Base-by-base conservation (phyloP, 2,797 vertebrate species). In the Halcyon badia region DNA sequence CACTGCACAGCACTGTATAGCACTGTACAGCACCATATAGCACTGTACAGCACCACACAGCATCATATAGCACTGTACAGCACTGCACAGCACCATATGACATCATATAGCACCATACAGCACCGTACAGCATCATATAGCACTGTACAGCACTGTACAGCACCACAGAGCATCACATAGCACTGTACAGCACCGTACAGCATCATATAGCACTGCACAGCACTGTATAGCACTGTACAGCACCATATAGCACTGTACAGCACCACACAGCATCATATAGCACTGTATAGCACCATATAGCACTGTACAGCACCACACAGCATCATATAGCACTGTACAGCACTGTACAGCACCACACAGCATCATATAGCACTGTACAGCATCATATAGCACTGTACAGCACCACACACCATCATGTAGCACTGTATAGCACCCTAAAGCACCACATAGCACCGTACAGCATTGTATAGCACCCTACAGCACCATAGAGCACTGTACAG, bases 401-500 rank as follows among this genome's bases (percentile, higher is more conserved):
- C 9, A 5, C 4, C 1, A 3, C 24, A 42, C 5, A 37, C 62
- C 41, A 46, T 11, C 31, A 16, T 42, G 16, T 16, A 86, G 73
- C 4, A 3, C 5, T 42, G 10, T 30, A 71, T 8, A 51, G 49
- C 24, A 57, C 51, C 1, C 1, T 22, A 56, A 35, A 58, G 22
- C 75, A 48, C 2, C 0, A 2, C 8, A 49, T 2, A 51, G 31
- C 26, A 2, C 8, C 1, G 1, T 4, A 48, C 2, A 37, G 37
- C 16, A 2, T 0, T 1, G 2, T 18, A 17, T 1, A 37, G 37
- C 16, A 2, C 0, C 1, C 1, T 13, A 15, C 1, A 57, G 39
- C 30, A 9, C 9, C 1, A 5, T 1, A 44, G 12, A 41, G n/a
- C 16, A 20, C 3, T 0, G 2, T 2, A 12, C 4, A 25, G 60